Percentiles rank a stretch among this genome's conserved stretches.
These are phyloP conservation scores for Notothenia coriiceps DNA, from an alignment of 2,113 vertebrate species.

Conservation along the genomic window DNA sequence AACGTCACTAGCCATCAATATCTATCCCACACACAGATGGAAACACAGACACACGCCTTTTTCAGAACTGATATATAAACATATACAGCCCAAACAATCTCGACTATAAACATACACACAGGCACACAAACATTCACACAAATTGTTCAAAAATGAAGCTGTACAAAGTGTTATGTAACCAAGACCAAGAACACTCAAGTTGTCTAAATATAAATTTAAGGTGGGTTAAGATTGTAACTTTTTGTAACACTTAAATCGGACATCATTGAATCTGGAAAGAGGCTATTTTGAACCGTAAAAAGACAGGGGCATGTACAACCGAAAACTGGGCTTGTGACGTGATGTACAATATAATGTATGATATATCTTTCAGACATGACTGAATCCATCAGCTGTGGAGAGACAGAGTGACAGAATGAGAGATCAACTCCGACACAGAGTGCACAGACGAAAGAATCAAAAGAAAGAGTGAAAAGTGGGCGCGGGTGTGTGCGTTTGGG, in stretches of 20 bases:
- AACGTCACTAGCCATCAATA: slow-evolving; percentile 71
- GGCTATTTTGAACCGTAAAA: neutral
- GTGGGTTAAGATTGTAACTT: slow-evolving; percentile 2
- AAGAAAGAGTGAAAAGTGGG: slow-evolving; percentile 61
- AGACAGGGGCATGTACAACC: slow-evolving; percentile 9
- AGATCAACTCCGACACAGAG: slow-evolving; percentile 78
- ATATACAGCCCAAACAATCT: neutral
- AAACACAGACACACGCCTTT: slow-evolving; percentile 25
- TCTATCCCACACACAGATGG: slow-evolving; percentile 45
- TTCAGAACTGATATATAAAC: neutral
- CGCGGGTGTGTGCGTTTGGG: slow-evolving; percentile 35
- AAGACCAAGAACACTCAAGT: neutral
- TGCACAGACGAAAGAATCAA: slow-evolving; percentile 78
- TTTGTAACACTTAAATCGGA: neutral
- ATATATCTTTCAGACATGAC: slow-evolving; percentile 70
- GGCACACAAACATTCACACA: neutral
- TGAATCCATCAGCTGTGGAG: slow-evolving; percentile 65
- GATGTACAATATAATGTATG: slow-evolving; percentile 57
- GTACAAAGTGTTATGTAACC: slow-evolving; percentile 24
- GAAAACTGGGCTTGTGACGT: slow-evolving; percentile 24
- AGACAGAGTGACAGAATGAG: slow-evolving; percentile 70
- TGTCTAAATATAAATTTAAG: neutral
- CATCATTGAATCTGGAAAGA: neutral
- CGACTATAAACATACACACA: neutral
- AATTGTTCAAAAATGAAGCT: slow-evolving; percentile 5